Evolutionary conservation across 1,140 invertebrate genomes (phyloP).

Genomic region (Macrocentrus cingulum): DNA sequence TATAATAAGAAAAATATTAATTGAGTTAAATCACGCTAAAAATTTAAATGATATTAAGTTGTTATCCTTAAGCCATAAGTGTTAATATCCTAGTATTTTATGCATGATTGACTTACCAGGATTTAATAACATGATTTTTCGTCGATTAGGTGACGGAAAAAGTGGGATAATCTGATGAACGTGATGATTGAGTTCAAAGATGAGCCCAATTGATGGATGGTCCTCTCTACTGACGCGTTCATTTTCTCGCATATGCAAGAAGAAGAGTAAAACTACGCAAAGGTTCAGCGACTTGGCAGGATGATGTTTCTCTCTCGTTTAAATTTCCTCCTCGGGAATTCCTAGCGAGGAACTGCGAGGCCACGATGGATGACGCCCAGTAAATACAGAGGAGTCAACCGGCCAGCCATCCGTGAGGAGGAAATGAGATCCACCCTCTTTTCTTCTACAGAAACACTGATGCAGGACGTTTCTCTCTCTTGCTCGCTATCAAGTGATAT

Average conservation of each 20-base stretch:
- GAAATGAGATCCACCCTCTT: conserved; percentile 13
- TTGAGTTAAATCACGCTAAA: too few relatives aligned
- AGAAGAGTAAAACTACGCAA: background rate
- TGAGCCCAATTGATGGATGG: background rate
- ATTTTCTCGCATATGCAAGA: too few relatives aligned
- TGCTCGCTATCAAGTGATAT: too few relatives aligned
- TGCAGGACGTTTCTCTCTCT: too few relatives aligned
- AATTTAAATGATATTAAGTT: too few relatives aligned
- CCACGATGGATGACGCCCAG: conserved; percentile 3
- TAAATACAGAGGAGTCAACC: conserved; percentile 5
- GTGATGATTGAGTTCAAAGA: background rate
- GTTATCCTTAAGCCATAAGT: too few relatives aligned
- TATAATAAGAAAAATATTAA: too few relatives aligned
- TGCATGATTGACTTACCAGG: too few relatives aligned
- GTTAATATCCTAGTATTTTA: too few relatives aligned
- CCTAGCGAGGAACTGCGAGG: background rate
- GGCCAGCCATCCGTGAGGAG: conserved; percentile 13
- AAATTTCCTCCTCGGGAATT: background rate
- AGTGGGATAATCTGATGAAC: too few relatives aligned
- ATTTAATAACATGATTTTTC: too few relatives aligned
- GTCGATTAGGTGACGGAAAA: too few relatives aligned
- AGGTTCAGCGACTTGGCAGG: conserved; percentile 22
- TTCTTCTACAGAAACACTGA: background rate
- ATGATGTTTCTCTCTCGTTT: background rate
- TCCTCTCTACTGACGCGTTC: background rate